These are phyloP conservation scores for Tyrophagus putrescentiae DNA, from an alignment of 1,140 invertebrate genomes.

Conservation along the genomic window DNA sequence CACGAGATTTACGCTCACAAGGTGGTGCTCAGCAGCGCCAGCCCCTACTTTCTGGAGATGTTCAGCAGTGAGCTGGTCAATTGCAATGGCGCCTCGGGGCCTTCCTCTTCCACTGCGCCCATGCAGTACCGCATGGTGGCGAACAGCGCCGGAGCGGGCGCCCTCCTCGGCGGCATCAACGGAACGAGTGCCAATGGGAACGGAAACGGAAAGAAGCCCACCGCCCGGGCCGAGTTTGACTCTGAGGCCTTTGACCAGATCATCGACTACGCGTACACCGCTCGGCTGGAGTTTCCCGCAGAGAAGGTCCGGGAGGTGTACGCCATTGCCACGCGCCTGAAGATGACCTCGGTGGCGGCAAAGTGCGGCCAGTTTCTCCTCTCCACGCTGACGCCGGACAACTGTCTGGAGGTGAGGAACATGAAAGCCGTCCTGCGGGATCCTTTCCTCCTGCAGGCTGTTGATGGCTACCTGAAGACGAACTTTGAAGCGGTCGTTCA, in stretches of 20 bases:
- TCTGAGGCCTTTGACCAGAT: conserved; percentile 51
- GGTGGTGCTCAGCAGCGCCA: conserved; percentile 55
- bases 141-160: too few species aligned
- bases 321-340: conserved; percentile 50
- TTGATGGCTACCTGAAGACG: conserved; percentile 53
- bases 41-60: conserved; percentile 58
- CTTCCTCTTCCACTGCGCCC: not conserved
- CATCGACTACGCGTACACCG: conserved; percentile 65
- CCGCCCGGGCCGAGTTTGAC: conserved; percentile 45
- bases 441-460: conserved; percentile 43
- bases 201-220: conserved; percentile 39
- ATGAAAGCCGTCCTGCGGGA: conserved; percentile 49
- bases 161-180: not conserved
- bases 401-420: conserved; percentile 48
- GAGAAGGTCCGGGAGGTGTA: conserved; percentile 53
- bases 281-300: conserved; percentile 42
- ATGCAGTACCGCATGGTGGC: conserved; percentile 44
- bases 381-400: conserved; percentile 47
- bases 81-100: not conserved
- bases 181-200: conserved; percentile 29
- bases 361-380: conserved; percentile 55
- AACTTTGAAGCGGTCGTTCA: conserved; percentile 47
- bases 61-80: conserved; percentile 45
- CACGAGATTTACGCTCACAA: conserved; percentile 57
- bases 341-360: conserved; percentile 49